A percentile compares a stretch with the other conserved stretches of the same genome.
Conservation (phyloP, 2,797 vertebrate genomes). For the Chrysocyon brachyurus region DNA sequence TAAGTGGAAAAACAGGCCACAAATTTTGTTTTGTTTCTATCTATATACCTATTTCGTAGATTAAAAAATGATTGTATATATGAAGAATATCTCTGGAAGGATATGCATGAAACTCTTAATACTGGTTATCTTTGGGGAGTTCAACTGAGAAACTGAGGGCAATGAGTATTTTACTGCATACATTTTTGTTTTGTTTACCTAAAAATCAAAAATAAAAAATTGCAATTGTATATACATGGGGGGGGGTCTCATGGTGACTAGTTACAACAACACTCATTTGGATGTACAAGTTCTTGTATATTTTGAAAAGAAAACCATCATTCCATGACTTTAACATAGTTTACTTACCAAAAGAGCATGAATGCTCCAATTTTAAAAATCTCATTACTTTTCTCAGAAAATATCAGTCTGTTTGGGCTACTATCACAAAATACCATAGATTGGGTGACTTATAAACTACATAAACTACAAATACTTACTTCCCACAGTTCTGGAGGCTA, state of each 20-base stretch:
- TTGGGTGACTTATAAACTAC: neutral
- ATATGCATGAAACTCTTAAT: neutral
- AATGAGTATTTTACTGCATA: neutral
- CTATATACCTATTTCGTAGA: neutral
- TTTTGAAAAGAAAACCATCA: constrained; percentile 26
- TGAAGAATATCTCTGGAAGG: neutral
- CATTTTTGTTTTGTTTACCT: neutral
- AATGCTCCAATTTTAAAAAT: neutral
- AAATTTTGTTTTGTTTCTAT: neutral
- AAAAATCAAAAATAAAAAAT: neutral
- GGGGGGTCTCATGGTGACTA: neutral
- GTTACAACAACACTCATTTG: neutral
- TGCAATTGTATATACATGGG: neutral
- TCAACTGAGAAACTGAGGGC: neutral
- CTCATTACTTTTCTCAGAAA: neutral
- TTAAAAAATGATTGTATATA: neutral
- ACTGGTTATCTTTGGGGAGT: neutral
- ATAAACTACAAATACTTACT: neutral
- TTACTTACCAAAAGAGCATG: constrained; percentile 2
- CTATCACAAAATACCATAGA: neutral
- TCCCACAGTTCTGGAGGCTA: neutral
- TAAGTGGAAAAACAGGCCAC: neutral
- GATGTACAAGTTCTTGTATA: neutral
- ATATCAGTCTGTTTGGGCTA: neutral
- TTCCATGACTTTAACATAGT: neutral